A percentile compares a stretch with the other conserved stretches of the same genome.
phyloP scores from a whole-genome alignment of 2,797 vertebrate species.

The Smutsia gigantea region DNA sequence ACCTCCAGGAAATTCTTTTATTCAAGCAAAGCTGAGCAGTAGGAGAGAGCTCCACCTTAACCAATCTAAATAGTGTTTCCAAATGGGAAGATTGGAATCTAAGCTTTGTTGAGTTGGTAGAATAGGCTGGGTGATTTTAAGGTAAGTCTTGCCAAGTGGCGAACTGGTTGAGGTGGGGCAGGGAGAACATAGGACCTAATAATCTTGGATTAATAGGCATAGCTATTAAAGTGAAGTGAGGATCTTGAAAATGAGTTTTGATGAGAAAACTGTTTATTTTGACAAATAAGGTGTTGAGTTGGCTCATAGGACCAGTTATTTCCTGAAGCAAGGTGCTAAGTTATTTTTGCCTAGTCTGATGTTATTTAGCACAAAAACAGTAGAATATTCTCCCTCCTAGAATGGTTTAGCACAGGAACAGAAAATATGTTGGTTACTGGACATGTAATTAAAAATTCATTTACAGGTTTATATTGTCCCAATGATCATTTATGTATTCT shows the following conservation, averaged over 20 bases:
- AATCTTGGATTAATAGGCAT: background rate
- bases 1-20: background rate
- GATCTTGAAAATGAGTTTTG: background rate
- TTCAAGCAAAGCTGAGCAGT: background rate
- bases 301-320: background rate
- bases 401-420: background rate
- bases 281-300: background rate
- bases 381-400: background rate
- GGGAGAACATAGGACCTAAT: background rate
- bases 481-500: background rate
- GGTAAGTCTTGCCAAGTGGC: background rate
- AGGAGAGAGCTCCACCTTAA: background rate
- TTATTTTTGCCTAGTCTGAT: background rate
- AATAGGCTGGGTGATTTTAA: background rate
- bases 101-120: background rate
- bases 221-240: background rate
- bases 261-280: background rate
- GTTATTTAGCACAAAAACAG: background rate
- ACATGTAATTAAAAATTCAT: background rate
- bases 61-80: background rate
- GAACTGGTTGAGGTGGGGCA: background rate
- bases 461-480: background rate
- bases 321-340: background rate
- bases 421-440: background rate
- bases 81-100: background rate